Evolutionary conservation across 2,888 invertebrate species (phyloP).

Genomic region (Brachypalpus laphriformis): DNA sequence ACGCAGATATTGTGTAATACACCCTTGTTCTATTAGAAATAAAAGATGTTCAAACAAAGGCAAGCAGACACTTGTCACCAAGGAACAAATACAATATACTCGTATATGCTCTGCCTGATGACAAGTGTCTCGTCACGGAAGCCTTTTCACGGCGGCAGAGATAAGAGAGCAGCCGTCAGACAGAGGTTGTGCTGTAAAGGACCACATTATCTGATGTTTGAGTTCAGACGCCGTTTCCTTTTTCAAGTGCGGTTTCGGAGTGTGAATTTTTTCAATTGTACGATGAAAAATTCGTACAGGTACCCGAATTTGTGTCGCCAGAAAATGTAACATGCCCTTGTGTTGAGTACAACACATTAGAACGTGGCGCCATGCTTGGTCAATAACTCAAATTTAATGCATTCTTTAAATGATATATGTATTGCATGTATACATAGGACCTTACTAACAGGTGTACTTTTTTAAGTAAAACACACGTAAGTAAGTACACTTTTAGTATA

Average conservation of each 20-base stretch:
- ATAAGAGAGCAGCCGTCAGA: conserved; percentile 60
- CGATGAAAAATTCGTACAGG: conserved; percentile 39
- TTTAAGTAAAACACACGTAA: too few species aligned
- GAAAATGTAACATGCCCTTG: conserved; percentile 40
- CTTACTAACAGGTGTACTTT: too few species aligned
- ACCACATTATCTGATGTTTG: conserved; percentile 29
- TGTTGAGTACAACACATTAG: conserved; percentile 24
- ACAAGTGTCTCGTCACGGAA: conserved; percentile 58
- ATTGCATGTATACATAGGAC: too few species aligned
- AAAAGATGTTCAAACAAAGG: conserved; percentile 40
- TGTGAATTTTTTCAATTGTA: conserved; percentile 56
- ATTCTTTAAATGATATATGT: too few species aligned
- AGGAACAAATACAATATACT: conserved; percentile 23
- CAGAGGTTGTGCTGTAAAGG: conserved; percentile 47
- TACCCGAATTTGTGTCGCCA: conserved; percentile 61
- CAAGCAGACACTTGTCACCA: conserved; percentile 56
- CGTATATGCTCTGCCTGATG: conserved; percentile 22
- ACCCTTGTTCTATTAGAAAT: conserved; percentile 44
- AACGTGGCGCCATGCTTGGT: conserved; percentile 57
- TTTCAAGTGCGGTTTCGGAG: conserved; percentile 68
- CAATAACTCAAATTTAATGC: conserved; percentile 62
- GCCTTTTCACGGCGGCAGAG: conserved; percentile 48
- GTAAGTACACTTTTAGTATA: too few species aligned
- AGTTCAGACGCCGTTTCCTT: conserved; percentile 43
- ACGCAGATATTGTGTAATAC: conserved; percentile 34